phyloP scores from a whole-genome alignment of 2,113 vertebrate genomes.

The Pelecanoides urinatrix region DNA sequence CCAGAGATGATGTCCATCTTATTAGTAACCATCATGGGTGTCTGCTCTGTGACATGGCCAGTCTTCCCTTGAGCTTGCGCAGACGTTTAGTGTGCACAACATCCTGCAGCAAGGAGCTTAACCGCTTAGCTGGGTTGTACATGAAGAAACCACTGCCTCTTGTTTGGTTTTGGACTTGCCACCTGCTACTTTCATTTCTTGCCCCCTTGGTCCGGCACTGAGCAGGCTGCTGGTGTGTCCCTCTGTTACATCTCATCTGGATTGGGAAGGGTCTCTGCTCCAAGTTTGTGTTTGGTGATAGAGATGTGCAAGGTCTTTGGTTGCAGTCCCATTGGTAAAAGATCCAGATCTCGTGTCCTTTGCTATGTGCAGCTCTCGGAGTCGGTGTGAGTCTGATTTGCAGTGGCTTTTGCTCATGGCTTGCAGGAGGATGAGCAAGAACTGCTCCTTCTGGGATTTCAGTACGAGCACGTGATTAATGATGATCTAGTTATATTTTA shows the following conservation, averaged over 20 bases:
- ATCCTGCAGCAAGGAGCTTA: not conserved
- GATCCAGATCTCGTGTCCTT: not conserved
- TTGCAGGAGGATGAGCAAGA: not conserved
- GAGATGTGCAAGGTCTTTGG: not conserved
- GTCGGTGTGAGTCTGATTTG: not conserved
- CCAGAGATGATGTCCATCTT: not conserved
- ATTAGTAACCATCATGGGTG: not conserved
- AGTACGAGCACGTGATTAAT: not conserved
- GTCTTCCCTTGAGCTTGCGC: not conserved
- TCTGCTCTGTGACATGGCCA: not conserved
- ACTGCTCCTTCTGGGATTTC: not conserved
- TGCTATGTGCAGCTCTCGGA: not conserved
- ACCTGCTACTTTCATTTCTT: not conserved
- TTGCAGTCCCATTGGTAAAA: not conserved
- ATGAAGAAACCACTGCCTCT: not conserved
- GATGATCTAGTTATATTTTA: not conserved
- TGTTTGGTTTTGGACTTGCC: not conserved
- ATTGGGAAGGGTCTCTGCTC: not conserved
- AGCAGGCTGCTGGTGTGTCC: not conserved
- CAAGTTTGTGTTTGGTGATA: not conserved
- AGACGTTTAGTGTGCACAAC: rapidly evolving
- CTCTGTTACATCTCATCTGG: not conserved
- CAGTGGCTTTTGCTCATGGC: not conserved
- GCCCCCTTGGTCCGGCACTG: not conserved
- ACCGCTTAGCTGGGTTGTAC: rapidly evolving